Conservation (phyloP, 2,888 invertebrate species). For the Meteorus cinctellus region DNA sequence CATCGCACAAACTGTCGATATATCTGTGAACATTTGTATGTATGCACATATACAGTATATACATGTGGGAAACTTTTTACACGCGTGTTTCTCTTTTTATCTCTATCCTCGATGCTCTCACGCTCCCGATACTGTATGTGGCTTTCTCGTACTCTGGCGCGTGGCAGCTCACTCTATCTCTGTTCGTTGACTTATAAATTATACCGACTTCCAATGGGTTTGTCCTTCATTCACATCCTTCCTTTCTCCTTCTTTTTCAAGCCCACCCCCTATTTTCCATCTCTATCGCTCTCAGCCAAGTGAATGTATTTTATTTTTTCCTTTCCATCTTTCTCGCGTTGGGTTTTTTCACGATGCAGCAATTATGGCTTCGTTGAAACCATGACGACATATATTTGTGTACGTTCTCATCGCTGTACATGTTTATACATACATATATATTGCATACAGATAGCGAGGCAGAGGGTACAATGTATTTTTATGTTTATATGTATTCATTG, state of each 20-base stretch:
- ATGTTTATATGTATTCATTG: background rate
- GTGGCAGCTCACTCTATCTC: constrained; percentile 54
- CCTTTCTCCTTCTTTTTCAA: constrained; percentile 35
- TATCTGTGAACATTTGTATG: background rate
- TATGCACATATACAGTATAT: background rate
- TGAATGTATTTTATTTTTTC: constrained; percentile 3
- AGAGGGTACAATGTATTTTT: background rate
- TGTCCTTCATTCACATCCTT: constrained; percentile 52
- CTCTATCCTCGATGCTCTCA: constrained; percentile 43
- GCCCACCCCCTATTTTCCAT: background rate
- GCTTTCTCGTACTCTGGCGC: constrained; percentile 51
- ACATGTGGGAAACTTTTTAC: constrained; percentile 14
- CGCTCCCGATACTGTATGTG: constrained; percentile 44
- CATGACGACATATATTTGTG: constrained; percentile 19
- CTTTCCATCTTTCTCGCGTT: constrained; percentile 21
- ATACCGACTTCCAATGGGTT: constrained; percentile 54
- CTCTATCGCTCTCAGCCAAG: background rate
- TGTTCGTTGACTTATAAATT: constrained; percentile 51
- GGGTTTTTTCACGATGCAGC: constrained; percentile 17
- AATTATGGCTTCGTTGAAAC: constrained; percentile 35
- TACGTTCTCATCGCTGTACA: background rate
- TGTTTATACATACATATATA: background rate
- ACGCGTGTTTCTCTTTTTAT: constrained; percentile 21
- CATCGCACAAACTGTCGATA: constrained; percentile 12
- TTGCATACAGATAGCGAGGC: background rate